Conservation (phyloP, 2,888 invertebrate species). For the Lasioglossum figueresi region DNA sequence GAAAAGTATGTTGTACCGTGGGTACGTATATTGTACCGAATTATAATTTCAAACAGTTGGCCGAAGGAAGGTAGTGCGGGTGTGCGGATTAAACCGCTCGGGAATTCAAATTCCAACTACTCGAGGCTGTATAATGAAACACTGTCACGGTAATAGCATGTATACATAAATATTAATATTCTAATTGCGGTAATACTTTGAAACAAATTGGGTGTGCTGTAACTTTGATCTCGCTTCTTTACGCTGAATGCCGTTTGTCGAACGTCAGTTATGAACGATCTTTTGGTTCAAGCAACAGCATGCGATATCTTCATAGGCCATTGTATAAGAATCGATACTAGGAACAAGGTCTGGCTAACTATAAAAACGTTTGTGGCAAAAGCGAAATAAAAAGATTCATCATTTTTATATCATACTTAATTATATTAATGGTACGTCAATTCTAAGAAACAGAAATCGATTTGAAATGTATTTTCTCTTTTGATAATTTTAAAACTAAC, state of each 20-base stretch:
- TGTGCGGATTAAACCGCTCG: constrained; percentile 5
- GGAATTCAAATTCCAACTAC: constrained; percentile 27
- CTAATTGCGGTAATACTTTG: neutral
- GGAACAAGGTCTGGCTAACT: neutral
- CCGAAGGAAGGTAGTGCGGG: neutral
- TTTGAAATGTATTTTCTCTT: too few species aligned
- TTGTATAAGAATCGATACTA: neutral
- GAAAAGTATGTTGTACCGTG: neutral
- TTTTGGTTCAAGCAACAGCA: neutral
- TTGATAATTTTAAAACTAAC: too few species aligned
- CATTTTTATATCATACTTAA: too few species aligned
- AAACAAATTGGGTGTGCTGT: neutral
- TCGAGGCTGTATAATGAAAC: neutral
- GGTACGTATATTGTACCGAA: too few species aligned
- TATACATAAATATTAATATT: constrained; percentile 13
- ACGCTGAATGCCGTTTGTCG: neutral
- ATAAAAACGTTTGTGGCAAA: neutral
- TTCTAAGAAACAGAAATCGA: too few species aligned
- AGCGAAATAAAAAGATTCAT: too few species aligned
- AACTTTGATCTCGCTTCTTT: neutral
- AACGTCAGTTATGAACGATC: neutral
- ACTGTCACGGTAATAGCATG: neutral
- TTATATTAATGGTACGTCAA: too few species aligned
- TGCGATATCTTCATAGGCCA: neutral
- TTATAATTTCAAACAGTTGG: constrained; percentile 10